These are phyloP conservation scores for Ctenomys sociabilis DNA, from an alignment of 2,113 vertebrate species.

Conservation along the genomic window DNA sequence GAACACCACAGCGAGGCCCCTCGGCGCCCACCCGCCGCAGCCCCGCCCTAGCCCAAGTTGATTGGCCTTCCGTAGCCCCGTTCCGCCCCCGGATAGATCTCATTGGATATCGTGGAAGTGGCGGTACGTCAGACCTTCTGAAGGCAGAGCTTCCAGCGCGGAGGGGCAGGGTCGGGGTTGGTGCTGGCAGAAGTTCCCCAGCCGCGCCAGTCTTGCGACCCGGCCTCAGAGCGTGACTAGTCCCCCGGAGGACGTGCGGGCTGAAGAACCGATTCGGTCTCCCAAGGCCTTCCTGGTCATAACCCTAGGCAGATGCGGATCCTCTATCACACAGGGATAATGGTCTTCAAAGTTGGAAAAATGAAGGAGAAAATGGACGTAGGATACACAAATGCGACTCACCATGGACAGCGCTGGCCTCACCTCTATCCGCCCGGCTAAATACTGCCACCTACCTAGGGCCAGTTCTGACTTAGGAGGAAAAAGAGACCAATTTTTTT, in stretches of 20 bases:
- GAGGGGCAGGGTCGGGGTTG: neutral
- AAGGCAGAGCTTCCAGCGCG: neutral
- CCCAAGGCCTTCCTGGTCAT: neutral
- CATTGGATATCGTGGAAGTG: slow-evolving; percentile 60
- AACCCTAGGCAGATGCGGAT: neutral
- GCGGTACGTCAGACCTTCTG: neutral
- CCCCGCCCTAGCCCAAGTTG: neutral
- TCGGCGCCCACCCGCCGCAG: neutral
- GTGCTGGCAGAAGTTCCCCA: neutral
- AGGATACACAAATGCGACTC: neutral
- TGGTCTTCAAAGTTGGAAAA: neutral
- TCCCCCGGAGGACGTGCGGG: neutral
- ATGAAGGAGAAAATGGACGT: slow-evolving; percentile 25
- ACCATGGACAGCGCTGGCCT: slow-evolving; percentile 71
- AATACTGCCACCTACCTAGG: neutral
- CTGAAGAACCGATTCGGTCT: neutral
- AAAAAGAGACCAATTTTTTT: neutral
- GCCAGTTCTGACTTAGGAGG: neutral
- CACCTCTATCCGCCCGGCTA: accelerated
- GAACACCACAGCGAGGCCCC: neutral
- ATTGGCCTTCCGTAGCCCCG: neutral
- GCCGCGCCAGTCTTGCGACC: accelerated
- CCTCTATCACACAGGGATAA: neutral
- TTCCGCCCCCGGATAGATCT: slow-evolving; percentile 44
- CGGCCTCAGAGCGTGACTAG: accelerated